Base-by-base conservation (phyloP, 2,113 vertebrate genomes). In the Gadus chalcogrammus region DNA sequence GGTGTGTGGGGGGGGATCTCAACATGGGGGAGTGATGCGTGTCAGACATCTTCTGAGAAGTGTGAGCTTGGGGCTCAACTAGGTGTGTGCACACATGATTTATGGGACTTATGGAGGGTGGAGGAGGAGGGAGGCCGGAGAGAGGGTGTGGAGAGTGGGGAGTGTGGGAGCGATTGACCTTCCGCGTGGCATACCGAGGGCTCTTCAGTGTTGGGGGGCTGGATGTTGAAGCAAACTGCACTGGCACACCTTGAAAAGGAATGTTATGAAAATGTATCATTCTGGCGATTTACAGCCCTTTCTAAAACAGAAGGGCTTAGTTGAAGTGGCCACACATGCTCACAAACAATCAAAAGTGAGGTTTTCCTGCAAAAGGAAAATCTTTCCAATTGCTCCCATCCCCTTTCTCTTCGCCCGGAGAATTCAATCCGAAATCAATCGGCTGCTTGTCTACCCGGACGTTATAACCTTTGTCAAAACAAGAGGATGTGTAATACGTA, bases 61-160 rank as follows among this genome's bases (percentile, higher is more conserved):
- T 28, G 62, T 74, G 71, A 55, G 70, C 85, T 70, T 68, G 42
- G 69, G 80, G 84, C 87, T 90, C 83, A 87, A 73, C 79, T 68
- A 70, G 77, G 65, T 88, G 89, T 91, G 86, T 79, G 84, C 88
- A 90, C 90, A 87, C 89, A 91, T 91, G 89, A 91, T 90, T 91
- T 87, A 91, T 87, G 75, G 64, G 70, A 79, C 80, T 88, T 90
- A 87, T 20, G 75, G 62, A 68, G 31, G 67, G 72, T 66, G 13
- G 61, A 27, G 64, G 71, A 9, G 65, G 67, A 31, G 48, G 61
- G 60, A 5, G n/a, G 60, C 4, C 18, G 60, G 20, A 5, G 12
- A 15, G 61, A 15, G 20, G 7, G 13, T 11, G 61, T 15, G 20
- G 22, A 12, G 61, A 3, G 9, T 3, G 55, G 55, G n/a, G 55